Conservation (phyloP, 2,888 invertebrate genomes). For the Chelonus formosanus region DNA sequence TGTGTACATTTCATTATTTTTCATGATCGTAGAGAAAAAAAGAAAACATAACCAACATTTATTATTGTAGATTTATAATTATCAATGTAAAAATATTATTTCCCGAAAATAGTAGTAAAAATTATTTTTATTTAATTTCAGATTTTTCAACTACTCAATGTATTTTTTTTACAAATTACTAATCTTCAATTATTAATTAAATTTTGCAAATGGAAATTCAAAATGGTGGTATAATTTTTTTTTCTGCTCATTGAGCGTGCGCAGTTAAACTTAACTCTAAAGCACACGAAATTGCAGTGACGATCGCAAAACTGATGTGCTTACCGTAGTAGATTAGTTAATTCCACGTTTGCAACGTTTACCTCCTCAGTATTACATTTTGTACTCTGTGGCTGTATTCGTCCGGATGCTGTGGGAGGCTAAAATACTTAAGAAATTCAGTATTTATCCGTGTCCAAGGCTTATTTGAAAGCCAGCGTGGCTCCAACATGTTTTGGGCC, state of each 20-base stretch:
- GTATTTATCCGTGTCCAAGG: conserved; percentile 24
- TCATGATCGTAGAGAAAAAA: no score
- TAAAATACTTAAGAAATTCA: conserved; percentile 26
- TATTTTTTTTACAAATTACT: no score
- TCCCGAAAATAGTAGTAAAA: no score
- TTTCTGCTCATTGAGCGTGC: neutral
- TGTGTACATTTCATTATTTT: no score
- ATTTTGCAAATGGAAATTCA: neutral
- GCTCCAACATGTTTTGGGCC: conserved; percentile 80
- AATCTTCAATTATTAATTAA: no score
- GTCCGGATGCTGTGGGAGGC: conserved; percentile 33
- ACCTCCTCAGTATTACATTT: conserved; percentile 25
- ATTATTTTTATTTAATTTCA: no score
- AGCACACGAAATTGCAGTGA: conserved; percentile 4
- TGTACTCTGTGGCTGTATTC: conserved; percentile 19
- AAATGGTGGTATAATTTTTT: conserved; percentile 3
- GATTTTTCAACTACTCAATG: no score
- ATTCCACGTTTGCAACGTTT: conserved; percentile 5
- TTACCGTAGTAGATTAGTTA: conserved; percentile 11
- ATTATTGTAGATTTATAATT: no score
- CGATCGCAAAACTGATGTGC: conserved; percentile 20
- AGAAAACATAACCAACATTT: no score
- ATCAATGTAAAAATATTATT: no score
- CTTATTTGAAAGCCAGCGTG: conserved; percentile 25
- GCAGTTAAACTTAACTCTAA: neutral